Conservation (phyloP, 92 coral and sea anemone genomes). For the Bergia sp. region DNA sequence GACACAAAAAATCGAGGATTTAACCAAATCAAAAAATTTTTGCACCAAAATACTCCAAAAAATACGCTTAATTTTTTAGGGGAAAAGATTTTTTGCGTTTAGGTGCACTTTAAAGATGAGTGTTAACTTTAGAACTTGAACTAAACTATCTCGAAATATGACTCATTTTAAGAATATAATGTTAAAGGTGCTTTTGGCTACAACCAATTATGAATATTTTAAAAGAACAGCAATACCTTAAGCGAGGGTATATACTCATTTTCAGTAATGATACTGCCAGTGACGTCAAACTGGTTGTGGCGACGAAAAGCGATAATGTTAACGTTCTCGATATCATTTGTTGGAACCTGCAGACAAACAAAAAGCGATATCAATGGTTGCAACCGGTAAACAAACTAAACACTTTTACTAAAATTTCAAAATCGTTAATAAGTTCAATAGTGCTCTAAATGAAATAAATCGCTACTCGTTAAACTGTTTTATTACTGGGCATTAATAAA, state of each 20-base stretch:
- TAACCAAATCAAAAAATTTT: not conserved
- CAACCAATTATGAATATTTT: too few species aligned
- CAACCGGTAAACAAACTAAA: not conserved
- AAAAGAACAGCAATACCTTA: conserved; percentile 60
- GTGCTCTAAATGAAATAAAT: too few species aligned
- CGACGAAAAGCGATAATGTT: conserved; percentile 95
- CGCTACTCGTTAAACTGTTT: too few species aligned
- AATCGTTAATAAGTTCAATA: too few species aligned
- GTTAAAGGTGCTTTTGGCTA: too few species aligned
- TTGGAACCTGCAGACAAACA: conserved; percentile 60
- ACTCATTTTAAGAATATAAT: not conserved
- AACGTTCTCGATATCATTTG: conserved; percentile 72
- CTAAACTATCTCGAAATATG: too few species aligned
- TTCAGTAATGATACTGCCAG: conserved; percentile 92
- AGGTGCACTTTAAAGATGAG: not conserved
- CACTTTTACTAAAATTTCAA: too few species aligned
- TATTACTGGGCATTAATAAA: too few species aligned
- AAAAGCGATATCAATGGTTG: not conserved
- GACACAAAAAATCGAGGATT: not conserved
- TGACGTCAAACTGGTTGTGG: conserved; percentile 85
- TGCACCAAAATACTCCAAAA: too few species aligned
- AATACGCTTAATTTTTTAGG: too few species aligned
- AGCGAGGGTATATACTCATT: conserved; percentile 79
- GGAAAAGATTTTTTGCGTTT: too few species aligned
- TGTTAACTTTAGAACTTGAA: not conserved